A percentile compares a stretch with the other conserved stretches of the same genome.
phyloP scores from a whole-genome alignment of 2,888 invertebrate species.

The Abrostola tripartita region DNA sequence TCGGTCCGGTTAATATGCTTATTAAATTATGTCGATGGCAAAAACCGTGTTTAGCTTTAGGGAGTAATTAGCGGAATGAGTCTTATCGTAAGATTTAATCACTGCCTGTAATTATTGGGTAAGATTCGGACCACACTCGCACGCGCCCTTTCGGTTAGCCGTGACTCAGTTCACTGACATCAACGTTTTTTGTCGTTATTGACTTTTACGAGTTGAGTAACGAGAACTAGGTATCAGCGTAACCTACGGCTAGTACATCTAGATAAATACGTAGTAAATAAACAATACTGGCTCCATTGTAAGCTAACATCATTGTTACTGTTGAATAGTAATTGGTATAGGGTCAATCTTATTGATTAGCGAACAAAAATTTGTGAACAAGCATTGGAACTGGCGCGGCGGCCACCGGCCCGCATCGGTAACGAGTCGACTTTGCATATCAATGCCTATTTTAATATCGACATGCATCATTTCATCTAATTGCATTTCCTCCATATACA shows the following conservation, averaged over 20 bases:
- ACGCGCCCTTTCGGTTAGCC: conserved; percentile 62
- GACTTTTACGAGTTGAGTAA: conserved; percentile 38
- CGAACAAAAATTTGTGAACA: conserved; percentile 81
- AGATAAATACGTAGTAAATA: conserved; percentile 58
- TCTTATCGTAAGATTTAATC: conserved; percentile 85
- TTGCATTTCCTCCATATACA: conserved; percentile 80
- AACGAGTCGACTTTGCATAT: conserved; percentile 84
- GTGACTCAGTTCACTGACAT: conserved; percentile 61
- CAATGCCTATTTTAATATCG: conserved; percentile 85
- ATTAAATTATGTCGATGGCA: conserved; percentile 87
- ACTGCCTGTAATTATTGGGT: conserved; percentile 84
- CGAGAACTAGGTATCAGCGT: conserved; percentile 27
- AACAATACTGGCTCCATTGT: conserved; percentile 71
- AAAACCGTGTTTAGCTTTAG: conserved; percentile 87
- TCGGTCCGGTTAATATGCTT: conserved; percentile 86
- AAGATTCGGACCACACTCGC: conserved; percentile 71
- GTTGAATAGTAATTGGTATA: conserved; percentile 79
- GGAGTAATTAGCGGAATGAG: conserved; percentile 87
- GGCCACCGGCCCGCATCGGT: conserved; percentile 76
- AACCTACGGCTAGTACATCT: conserved; percentile 32
- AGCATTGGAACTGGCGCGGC: conserved; percentile 77
- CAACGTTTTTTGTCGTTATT: conserved; percentile 53
- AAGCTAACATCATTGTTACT: conserved; percentile 71
- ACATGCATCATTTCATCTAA: conserved; percentile 87
- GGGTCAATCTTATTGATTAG: conserved; percentile 83